Conservation (phyloP, 2,888 invertebrate species). For the Branchellion lobata region DNA sequence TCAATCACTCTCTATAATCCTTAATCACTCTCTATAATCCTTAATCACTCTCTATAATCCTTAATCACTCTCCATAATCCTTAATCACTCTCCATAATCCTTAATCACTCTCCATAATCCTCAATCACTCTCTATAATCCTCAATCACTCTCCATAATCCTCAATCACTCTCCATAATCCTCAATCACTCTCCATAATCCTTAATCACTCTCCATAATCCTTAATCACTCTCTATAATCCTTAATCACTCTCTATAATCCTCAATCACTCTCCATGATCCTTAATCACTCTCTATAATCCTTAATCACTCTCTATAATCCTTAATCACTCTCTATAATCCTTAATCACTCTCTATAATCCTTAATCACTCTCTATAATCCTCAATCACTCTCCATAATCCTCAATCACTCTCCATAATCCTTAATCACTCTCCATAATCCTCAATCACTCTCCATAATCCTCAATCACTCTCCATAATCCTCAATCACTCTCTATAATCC, state of each 20-base stretch:
- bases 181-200: neutral
- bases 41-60: neutral
- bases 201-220: neutral
- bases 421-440: neutral
- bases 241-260: neutral
- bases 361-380: neutral
- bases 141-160: too few species aligned
- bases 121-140: neutral
- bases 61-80: neutral
- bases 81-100: too few species aligned
- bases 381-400: neutral
- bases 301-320: too few species aligned
- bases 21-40: too few species aligned
- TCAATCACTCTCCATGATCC: neutral
- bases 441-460: neutral
- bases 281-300: too few species aligned
- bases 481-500: too few species aligned
- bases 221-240: neutral
- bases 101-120: conserved; percentile 47
- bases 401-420: neutral
- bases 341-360: neutral
- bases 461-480: too few species aligned
- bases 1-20: neutral
- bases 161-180: neutral
- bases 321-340: neutral